Base-by-base conservation (phyloP, 2,797 vertebrate genomes). In the Bovichtus variegatus region DNA sequence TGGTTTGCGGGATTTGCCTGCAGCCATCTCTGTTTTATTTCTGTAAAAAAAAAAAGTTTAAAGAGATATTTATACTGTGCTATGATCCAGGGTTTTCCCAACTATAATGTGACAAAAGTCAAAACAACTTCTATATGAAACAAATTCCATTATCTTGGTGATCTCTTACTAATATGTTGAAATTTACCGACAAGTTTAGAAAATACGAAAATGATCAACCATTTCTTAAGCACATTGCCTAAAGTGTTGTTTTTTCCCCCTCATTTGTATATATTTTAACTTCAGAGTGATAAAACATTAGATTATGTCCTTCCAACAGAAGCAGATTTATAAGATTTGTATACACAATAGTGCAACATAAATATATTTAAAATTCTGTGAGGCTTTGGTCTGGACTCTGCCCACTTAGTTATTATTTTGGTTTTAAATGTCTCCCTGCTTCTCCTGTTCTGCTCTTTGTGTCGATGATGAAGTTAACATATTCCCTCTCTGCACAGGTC, bases 401-500 rank as follows among this genome's bases (percentile, higher is more conserved):
- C 3, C 0, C 4, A 19, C 13, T 21, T 3, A 18, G 10, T 47
- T 44, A 10, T 11, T 57, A 19, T 64, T 31, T 46, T 25, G 6
- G 5, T 27, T 76, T 49, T 2, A 67, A n/a, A 43, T 29, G 13
- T 43, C 5, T 47, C 19, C 6, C 18, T 82, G 49, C n/a, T 55
- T 81, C 25, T 49, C 16, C 7, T 58, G 2, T 10, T 5, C 3
- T 43, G 0, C 0, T 31, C 29, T 62, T 69, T 50, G 6, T 18
- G 12, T 19, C 2, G 27, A 27, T 6, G 2, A 13, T 50, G 6
- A 21, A 59, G 4, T 74, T 54, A 21, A 62, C 19, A 19, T 66
- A 1, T 73, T 29, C 60, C 6, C 1, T 76, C 15, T 53, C 25
- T 68, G 8, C 19, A 31, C 70, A 90, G 77, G 54, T 74, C 41